phyloP scores from a whole-genome alignment of 2,797 vertebrate genomes.

The Macropodus opercularis region DNA sequence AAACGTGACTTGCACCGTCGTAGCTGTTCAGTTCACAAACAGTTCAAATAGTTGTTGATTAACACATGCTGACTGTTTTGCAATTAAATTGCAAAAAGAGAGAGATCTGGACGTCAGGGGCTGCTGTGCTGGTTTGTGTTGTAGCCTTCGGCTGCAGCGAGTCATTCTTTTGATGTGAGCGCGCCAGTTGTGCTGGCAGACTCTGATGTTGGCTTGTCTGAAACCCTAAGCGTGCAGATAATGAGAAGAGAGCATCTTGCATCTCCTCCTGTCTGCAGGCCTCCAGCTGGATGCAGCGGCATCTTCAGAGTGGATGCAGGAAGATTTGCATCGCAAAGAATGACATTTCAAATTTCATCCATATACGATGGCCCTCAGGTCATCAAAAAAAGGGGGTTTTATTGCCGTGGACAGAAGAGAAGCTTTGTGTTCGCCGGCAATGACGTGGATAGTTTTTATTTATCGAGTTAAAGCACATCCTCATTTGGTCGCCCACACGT shows the following conservation, averaged over 20 bases:
- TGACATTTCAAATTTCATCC: too few relatives aligned
- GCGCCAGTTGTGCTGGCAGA: conserved; percentile 31
- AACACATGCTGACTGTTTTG: conserved; percentile 21
- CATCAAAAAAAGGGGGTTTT: neutral
- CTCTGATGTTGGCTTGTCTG: conserved; percentile 44
- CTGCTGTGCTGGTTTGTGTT: conserved; percentile 22
- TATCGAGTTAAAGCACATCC: conserved; percentile 23
- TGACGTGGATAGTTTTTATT: neutral
- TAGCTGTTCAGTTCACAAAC: conserved; percentile 2
- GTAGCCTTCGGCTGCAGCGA: conserved; percentile 20
- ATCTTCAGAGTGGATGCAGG: conserved; percentile 29
- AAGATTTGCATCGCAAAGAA: too few relatives aligned
- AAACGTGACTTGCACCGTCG: neutral
- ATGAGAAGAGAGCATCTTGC: conserved; percentile 20
- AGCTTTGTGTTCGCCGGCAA: neutral
- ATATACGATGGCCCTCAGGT: neutral
- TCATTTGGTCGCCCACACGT: conserved; percentile 52
- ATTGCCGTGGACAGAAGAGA: neutral
- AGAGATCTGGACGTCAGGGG: conserved; percentile 13
- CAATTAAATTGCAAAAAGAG: conserved; percentile 22
- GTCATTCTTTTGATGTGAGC: conserved; percentile 39
- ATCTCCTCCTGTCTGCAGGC: conserved; percentile 15
- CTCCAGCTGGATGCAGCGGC: conserved; percentile 30
- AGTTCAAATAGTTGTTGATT: conserved; percentile 15
- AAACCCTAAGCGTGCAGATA: conserved; percentile 32